Evolutionary conservation across 2,888 invertebrate species (phyloP).

Genomic region (Macropis europaea): DNA sequence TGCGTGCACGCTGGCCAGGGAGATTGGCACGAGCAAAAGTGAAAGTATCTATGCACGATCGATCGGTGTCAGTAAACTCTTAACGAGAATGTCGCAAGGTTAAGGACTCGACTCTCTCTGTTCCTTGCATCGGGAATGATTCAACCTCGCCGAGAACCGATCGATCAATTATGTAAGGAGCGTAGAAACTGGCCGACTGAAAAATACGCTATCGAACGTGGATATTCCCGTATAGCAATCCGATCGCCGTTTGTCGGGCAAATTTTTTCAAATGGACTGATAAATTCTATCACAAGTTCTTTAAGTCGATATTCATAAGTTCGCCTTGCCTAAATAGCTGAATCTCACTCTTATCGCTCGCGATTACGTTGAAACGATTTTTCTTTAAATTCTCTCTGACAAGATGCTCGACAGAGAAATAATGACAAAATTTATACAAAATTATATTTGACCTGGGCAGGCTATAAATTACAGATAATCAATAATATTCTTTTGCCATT

Average conservation of each 20-base stretch:
- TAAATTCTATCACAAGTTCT: too few relatives aligned
- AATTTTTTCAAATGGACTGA: background rate
- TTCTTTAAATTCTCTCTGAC: background rate
- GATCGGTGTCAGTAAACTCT: conserved; percentile 48
- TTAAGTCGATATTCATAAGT: background rate
- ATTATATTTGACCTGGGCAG: too few relatives aligned
- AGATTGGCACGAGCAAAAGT: conserved; percentile 14
- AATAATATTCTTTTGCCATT: too few relatives aligned
- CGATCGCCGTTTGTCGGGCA: background rate
- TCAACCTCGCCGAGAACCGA: conserved; percentile 12
- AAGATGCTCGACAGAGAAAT: background rate
- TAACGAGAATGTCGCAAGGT: conserved; percentile 44
- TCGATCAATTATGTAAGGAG: conserved; percentile 31
- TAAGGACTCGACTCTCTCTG: conserved; percentile 35
- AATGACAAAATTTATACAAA: too few relatives aligned
- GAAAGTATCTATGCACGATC: conserved; percentile 22
- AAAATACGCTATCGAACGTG: background rate
- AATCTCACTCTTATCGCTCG: conserved; percentile 13
- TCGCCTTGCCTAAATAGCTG: background rate
- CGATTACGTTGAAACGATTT: background rate
- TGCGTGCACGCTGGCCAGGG: background rate
- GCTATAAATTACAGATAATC: too few relatives aligned
- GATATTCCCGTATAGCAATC: background rate
- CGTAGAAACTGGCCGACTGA: background rate
- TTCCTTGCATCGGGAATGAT: conserved; percentile 23